Evolutionary conservation across 2,888 invertebrate species (phyloP).

Genomic region (Agriopis leucophaearia): DNA sequence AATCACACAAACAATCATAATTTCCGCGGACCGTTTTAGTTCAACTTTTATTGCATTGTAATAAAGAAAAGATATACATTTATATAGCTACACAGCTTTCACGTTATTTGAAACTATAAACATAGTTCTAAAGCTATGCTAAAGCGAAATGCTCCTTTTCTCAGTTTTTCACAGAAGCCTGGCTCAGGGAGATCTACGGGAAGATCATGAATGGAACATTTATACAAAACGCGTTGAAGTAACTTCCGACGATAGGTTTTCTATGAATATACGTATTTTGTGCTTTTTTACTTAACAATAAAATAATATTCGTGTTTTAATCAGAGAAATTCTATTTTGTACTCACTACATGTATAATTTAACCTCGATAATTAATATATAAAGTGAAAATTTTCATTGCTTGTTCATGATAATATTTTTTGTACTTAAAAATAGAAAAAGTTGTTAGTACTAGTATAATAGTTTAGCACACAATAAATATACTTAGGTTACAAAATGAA

Average conservation of each 20-base stretch:
- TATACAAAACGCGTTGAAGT: constrained; percentile 11
- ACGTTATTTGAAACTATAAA: constrained; percentile 7
- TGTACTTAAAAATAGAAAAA: no score
- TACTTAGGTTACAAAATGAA: no score
- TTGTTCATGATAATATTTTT: no score
- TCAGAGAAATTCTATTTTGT: no score
- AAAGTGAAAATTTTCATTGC: no score
- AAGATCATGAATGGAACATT: constrained; percentile 11
- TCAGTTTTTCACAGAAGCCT: background rate
- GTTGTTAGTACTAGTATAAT: no score
- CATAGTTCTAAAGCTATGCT: background rate
- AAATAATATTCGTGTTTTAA: background rate
- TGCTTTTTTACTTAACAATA: constrained; percentile 14
- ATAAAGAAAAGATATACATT: background rate
- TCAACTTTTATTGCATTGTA: background rate
- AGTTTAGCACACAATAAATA: no score
- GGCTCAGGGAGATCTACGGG: background rate
- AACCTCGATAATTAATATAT: no score
- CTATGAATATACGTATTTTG: constrained; percentile 18
- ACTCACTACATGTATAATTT: no score
- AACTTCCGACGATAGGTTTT: constrained; percentile 13
- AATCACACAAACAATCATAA: constrained; percentile 5
- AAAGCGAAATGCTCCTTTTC: background rate
- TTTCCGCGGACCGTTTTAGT: background rate
- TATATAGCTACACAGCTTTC: background rate